Percentiles rank a stretch among this genome's conserved stretches.
Conservation (phyloP, 2,888 invertebrate genomes). For the Pammene fasciana region DNA sequence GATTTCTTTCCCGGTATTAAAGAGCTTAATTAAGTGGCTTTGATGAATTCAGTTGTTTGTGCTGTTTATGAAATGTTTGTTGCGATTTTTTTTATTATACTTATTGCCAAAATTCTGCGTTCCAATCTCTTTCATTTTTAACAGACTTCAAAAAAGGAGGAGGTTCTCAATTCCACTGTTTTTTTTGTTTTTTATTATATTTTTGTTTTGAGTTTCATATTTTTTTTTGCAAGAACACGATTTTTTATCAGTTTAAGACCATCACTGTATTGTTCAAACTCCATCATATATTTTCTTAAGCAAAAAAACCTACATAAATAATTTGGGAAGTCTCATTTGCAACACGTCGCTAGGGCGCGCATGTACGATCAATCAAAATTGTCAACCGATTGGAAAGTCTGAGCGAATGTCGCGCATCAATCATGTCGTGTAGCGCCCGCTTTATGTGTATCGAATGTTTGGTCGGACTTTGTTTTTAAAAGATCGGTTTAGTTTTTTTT, state of each 20-base stretch:
- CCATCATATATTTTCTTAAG: not conserved
- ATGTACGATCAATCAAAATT: slow-evolving; percentile 78
- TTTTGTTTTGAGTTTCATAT: too few relatives aligned
- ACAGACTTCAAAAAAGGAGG: too few relatives aligned
- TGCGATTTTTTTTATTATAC: not conserved
- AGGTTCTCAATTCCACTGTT: too few relatives aligned
- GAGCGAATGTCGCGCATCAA: slow-evolving; percentile 72
- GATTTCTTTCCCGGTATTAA: slow-evolving; percentile 33
- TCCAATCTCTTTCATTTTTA: not conserved
- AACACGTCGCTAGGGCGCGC: slow-evolving; percentile 56
- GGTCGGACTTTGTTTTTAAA: slow-evolving; percentile 21
- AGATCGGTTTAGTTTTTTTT: slow-evolving; percentile 9
- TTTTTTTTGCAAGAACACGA: too few relatives aligned
- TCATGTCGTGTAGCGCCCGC: slow-evolving; percentile 61
- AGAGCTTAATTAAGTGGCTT: slow-evolving; percentile 38
- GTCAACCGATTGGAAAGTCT: slow-evolving; percentile 78
- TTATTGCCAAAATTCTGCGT: not conserved
- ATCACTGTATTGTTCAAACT: too few relatives aligned
- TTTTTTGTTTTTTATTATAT: too few relatives aligned
- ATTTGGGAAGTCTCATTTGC: slow-evolving; percentile 57
- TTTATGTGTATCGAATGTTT: slow-evolving; percentile 33
- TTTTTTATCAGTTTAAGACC: too few relatives aligned
- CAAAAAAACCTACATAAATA: slow-evolving; percentile 19
- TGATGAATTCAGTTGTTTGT: slow-evolving; percentile 36
- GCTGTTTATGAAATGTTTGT: slow-evolving; percentile 23